Evolutionary conservation across 2,113 vertebrate genomes (phyloP).

Genomic region (Psittacara wagleri): DNA sequence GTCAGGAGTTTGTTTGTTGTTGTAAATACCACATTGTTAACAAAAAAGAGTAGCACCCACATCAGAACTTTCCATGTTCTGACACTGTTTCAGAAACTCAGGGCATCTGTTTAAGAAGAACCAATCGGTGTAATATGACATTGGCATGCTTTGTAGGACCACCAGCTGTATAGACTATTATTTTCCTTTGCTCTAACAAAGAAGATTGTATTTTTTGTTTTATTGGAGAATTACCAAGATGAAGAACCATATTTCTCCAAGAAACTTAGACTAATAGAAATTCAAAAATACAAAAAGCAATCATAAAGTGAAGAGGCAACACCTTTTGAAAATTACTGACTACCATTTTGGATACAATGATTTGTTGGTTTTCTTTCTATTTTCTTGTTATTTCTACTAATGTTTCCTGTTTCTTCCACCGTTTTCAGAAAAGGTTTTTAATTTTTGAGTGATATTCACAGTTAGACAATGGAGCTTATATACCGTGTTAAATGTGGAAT

Average conservation of each 20-base stretch:
- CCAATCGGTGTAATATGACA: not conserved
- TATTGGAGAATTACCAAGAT: not conserved
- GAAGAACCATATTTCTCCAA: constrained; percentile 33
- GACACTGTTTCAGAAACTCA: not conserved
- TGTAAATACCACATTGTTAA: constrained; percentile 68
- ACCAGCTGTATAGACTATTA: not conserved
- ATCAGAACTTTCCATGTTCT: not conserved
- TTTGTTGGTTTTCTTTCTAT: constrained; percentile 21
- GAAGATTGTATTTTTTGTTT: constrained; percentile 1
- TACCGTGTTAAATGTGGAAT: not conserved
- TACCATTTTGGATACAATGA: constrained; percentile 31
- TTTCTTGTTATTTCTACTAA: constrained; percentile 26
- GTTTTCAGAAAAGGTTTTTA: constrained; percentile 24
- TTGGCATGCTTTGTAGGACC: not conserved
- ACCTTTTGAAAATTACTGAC: constrained; percentile 33
- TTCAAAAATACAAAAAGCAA: constrained; percentile 1
- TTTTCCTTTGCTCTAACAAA: not conserved
- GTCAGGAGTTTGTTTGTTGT: constrained; percentile 81
- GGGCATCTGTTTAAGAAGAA: not conserved
- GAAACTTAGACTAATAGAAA: constrained; percentile 20
- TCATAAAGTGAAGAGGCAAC: not conserved
- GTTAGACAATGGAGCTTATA: not conserved
- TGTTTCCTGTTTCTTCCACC: not conserved
- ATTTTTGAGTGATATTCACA: not conserved
- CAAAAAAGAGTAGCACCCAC: constrained; percentile 1